Conservation (phyloP, 2,888 invertebrate species). For the Platypus cylindrus region DNA sequence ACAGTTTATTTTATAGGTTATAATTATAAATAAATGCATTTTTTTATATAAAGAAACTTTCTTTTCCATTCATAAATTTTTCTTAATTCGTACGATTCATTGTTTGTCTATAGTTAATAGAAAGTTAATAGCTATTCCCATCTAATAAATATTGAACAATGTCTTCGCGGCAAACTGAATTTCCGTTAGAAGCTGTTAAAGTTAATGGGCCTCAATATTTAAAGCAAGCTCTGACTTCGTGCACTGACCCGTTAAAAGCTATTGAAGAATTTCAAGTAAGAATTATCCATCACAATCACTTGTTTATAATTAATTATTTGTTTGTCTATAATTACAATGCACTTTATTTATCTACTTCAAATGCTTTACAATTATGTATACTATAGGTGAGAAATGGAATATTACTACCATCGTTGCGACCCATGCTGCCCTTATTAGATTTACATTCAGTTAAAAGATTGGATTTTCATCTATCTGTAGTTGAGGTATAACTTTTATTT, state of each 20-base stretch:
- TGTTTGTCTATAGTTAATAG: too few relatives aligned
- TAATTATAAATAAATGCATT: too few relatives aligned
- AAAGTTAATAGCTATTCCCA: too few relatives aligned
- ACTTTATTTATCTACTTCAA: conserved; percentile 2
- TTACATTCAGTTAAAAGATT: conserved; percentile 83
- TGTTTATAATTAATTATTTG: conserved; percentile 4
- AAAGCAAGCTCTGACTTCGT: conserved; percentile 82
- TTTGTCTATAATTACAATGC: conserved; percentile 1
- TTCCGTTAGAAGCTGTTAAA: conserved; percentile 34
- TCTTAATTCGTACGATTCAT: too few relatives aligned
- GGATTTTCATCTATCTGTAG: conserved; percentile 89
- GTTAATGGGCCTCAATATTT: conserved; percentile 35
- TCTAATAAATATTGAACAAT: background rate
- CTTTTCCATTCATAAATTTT: too few relatives aligned
- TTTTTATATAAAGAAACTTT: too few relatives aligned
- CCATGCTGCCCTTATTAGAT: conserved; percentile 90
- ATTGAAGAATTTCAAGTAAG: conserved; percentile 90
- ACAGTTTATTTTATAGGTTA: too few relatives aligned
- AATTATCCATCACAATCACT: background rate
- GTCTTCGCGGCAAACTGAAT: conserved; percentile 22
- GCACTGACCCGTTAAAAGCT: conserved; percentile 93
- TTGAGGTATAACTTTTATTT: conserved; percentile 48
- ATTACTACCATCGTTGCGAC: conserved; percentile 77
- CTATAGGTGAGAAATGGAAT: conserved; percentile 78
- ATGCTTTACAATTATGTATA: background rate